phyloP scores from a whole-genome alignment of 2,113 vertebrate genomes.

The Daubentonia madagascariensis region DNA sequence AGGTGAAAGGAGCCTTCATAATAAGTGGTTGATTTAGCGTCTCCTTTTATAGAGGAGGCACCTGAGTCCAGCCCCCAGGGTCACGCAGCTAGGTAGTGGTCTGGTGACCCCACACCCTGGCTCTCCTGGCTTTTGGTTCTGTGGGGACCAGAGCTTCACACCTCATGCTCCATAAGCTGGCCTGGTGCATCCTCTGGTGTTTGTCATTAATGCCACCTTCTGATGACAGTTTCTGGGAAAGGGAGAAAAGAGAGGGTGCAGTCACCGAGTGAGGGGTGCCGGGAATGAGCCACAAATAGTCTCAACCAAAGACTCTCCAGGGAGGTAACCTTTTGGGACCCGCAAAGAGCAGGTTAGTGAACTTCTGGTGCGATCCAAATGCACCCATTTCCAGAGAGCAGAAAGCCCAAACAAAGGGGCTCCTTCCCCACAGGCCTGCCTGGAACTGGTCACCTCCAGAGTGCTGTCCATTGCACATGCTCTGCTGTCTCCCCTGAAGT shows the following conservation, averaged over 20 bases:
- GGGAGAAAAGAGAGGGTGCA: not conserved
- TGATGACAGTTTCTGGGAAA: not conserved
- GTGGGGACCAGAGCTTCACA: not conserved
- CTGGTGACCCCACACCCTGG: not conserved
- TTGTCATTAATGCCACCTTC: accelerated
- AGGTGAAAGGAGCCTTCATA: not conserved
- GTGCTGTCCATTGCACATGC: not conserved
- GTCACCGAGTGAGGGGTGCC: no score
- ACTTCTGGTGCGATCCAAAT: not conserved
- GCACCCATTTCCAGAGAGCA: not conserved
- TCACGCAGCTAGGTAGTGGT: accelerated
- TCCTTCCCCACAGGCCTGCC: not conserved
- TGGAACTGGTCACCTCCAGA: not conserved
- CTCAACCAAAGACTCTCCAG: not conserved
- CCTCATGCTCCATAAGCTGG: not conserved
- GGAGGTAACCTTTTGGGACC: not conserved
- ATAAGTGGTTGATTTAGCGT: not conserved
- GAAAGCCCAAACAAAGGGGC: not conserved
- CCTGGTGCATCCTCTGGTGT: no score
- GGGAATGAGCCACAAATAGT: not conserved
- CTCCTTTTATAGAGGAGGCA: not conserved
- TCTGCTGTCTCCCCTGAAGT: not conserved
- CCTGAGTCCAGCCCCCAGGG: not conserved
- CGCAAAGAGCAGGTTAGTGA: not conserved
- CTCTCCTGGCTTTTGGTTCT: not conserved